Base-by-base conservation (phyloP, 2,113 vertebrate genomes). In the Malurus melanocephalus region DNA sequence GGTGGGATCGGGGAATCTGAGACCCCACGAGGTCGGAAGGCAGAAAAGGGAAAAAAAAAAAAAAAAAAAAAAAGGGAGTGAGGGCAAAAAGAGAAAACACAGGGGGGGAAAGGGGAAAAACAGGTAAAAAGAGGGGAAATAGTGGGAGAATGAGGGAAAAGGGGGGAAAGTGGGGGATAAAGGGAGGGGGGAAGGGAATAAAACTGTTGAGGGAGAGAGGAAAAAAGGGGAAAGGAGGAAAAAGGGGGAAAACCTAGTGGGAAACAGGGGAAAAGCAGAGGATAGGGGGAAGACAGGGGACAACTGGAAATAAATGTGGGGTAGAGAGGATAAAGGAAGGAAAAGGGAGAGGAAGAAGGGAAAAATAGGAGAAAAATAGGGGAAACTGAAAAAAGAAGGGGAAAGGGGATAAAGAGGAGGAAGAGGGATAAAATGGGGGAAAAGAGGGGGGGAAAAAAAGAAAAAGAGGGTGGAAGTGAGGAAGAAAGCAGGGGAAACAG, bases 91-190 rank as follows among this genome's bases (percentile, higher is more conserved):
- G 8, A 33, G 30, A 26, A 24, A 40, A 60, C 4, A 38, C 35
- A 59, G 9, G 4, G 16, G 16, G 5, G 15, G 15, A 5, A 52
- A 42, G 16, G 5, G 48, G 24, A 3, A 9, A 2, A 20, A n/a
- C 20, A 4, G 7, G 32, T 20, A 3, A 51, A 33, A 51, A 28
- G 24, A 49, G 2, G 16, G 12, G 7, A 51, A 80, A 33, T 18
- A 24, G 33, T 14, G 27, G 72, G 20, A 7, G 11, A 30, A 26
- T 14, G 16, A 53, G 11, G 11, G 9, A 9, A 71, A 81, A 42
- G 12, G 16, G 16, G 11, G 11, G 3, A 67, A 80, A 48, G 21
- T 0, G 1, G 10, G n/a, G 5, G 8, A 13, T 20, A 55, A 45
- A 32, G 27, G 16, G 11, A 33, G 12, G 32, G 5, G 35, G 5